These are phyloP conservation scores for Saguinus midas DNA, from an alignment of 2,113 vertebrate species.

Conservation along the genomic window DNA sequence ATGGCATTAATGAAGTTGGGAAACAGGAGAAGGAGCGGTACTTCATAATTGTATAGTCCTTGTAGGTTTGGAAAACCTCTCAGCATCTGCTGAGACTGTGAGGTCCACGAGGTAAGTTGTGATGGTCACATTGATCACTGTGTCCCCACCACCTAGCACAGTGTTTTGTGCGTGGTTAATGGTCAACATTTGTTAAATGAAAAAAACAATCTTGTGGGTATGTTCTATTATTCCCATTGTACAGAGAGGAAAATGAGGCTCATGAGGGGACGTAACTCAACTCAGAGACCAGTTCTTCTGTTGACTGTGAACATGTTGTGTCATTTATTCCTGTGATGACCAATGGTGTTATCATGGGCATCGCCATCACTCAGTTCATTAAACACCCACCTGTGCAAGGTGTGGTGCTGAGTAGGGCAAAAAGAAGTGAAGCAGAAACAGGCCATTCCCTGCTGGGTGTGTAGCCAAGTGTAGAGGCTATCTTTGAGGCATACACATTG, in stretches of 20 bases:
- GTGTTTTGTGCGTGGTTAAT: not conserved
- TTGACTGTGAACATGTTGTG: not conserved
- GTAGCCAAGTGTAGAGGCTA: not conserved
- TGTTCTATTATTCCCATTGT: not conserved
- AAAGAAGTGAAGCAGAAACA: not conserved
- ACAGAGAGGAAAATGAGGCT: not conserved
- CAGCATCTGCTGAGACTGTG: not conserved
- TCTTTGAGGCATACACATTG: not conserved
- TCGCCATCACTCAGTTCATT: not conserved
- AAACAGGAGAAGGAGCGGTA: not conserved
- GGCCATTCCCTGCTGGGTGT: not conserved
- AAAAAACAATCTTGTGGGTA: not conserved
- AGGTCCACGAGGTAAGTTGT: not conserved
- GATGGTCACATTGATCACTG: not conserved
- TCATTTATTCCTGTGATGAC: not conserved
- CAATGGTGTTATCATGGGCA: not conserved
- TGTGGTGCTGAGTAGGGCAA: constrained; percentile 1
- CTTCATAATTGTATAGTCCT: not conserved
- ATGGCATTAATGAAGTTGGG: not conserved
- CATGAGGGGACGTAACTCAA: not conserved
- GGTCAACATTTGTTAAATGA: constrained; percentile 10
- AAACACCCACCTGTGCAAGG: not conserved
- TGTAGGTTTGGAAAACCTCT: constrained; percentile 28
- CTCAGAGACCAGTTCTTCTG: not conserved
- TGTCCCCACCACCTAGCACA: not conserved